A percentile compares a stretch with the other conserved stretches of the same genome.
These are phyloP conservation scores for Oikopleura dioica DNA, from an alignment of 23 tunicate genomes.

Conservation along the genomic window DNA sequence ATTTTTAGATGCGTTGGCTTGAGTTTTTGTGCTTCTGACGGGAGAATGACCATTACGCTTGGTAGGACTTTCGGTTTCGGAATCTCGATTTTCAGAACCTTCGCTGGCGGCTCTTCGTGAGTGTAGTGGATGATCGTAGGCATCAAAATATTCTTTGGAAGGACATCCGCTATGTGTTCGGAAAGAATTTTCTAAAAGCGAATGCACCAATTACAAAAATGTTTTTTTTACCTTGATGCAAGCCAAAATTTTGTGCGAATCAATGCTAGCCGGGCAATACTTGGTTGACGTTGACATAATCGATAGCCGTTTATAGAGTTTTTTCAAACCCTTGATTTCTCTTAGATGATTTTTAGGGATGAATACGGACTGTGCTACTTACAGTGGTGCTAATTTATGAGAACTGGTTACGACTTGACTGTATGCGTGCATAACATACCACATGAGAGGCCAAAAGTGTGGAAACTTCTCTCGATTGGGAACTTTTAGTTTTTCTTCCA, in stretches of 20 bases:
- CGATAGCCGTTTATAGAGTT: background rate
- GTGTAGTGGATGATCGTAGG: slow-evolving; percentile 7
- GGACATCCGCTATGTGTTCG: background rate
- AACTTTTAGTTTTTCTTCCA: slow-evolving; percentile 68
- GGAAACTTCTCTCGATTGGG: slow-evolving; percentile 77
- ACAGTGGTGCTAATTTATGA: slow-evolving; percentile 1
- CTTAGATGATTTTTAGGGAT: background rate
- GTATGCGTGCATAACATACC: background rate
- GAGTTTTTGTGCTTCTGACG: background rate
- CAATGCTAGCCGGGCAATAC: background rate
- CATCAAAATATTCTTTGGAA: slow-evolving; percentile 7
- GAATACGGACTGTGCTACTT: no score
- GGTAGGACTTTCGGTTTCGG: background rate
- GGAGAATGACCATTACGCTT: background rate
- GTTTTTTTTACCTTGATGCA: no score
- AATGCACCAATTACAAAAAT: no score
- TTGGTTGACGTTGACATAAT: background rate
- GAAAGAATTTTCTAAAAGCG: background rate
- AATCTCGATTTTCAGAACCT: background rate
- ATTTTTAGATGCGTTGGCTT: background rate
- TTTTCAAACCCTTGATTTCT: background rate
- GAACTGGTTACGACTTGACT: slow-evolving; percentile 3
- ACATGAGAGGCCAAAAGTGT: slow-evolving; percentile 21
- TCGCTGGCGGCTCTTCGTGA: slow-evolving; percentile 10
- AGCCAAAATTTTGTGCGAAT: background rate